Conservation (phyloP, 2,797 vertebrate genomes). For the Taenioides sp. region DNA sequence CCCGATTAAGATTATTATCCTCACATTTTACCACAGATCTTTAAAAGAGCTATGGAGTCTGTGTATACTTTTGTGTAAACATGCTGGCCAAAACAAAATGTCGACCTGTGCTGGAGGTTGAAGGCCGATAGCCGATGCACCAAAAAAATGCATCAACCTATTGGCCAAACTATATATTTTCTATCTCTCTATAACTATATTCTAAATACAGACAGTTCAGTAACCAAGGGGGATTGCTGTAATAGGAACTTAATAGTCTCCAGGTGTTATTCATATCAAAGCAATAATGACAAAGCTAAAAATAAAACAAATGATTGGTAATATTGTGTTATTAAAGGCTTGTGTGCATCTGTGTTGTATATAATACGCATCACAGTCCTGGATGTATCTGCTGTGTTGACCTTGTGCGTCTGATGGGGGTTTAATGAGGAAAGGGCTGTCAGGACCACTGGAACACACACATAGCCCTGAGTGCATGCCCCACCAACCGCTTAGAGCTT, state of each 20-base stretch:
- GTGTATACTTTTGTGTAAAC: too few relatives aligned
- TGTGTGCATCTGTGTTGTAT: conserved; percentile 23
- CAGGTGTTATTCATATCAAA: conserved; percentile 50
- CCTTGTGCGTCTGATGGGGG: conserved; percentile 62
- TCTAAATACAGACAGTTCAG: conserved; percentile 9
- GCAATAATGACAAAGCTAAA: conserved; percentile 61
- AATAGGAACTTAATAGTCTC: conserved; percentile 41
- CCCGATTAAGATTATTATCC: too few relatives aligned
- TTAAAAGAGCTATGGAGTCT: too few relatives aligned
- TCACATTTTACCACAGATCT: too few relatives aligned
- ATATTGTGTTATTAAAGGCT: conserved; percentile 25
- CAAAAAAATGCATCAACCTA: too few relatives aligned
- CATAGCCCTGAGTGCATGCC: background rate
- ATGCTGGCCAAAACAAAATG: too few relatives aligned
- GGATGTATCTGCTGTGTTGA: conserved; percentile 59
- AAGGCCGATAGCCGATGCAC: too few relatives aligned
- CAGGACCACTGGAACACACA: conserved; percentile 56
- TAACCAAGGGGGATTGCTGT: conserved; percentile 24
- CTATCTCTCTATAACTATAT: too few relatives aligned
- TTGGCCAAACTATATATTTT: too few relatives aligned
- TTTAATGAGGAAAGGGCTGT: conserved; percentile 72
- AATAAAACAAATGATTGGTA: conserved; percentile 56
- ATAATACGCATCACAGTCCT: conserved; percentile 19
- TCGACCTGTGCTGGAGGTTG: too few relatives aligned
- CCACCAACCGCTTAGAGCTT: conserved; percentile 15